Evolutionary conservation across 64 coral and sea anemone genomes (phyloP).

Genomic region (Porites australiensis): DNA sequence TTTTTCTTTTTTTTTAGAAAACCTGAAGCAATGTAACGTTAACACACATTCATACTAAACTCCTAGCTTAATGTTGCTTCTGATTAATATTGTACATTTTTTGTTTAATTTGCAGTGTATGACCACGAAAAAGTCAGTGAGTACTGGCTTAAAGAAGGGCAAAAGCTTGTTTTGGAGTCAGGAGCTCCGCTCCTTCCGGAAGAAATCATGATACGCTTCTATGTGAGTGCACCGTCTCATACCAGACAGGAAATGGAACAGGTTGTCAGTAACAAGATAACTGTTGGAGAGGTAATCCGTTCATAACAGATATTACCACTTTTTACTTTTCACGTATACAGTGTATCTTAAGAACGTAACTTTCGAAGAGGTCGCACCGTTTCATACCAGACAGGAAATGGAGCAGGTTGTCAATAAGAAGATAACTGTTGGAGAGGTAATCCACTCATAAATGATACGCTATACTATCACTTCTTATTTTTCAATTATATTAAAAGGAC

Average conservation of each 20-base stretch:
- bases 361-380: too few relatives aligned
- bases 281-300: conserved; percentile 23
- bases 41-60: too few relatives aligned
- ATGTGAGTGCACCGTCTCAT: not conserved
- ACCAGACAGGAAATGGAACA: conserved; percentile 51
- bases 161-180: conserved; percentile 32
- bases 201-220: conserved; percentile 53
- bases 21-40: too few relatives aligned
- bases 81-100: not conserved
- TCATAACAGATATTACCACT: too few relatives aligned
- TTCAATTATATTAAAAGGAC: too few relatives aligned
- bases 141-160: conserved; percentile 19
- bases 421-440: conserved; percentile 24
- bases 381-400: conserved; percentile 1
- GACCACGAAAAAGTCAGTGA: conserved; percentile 43
- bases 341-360: too few relatives aligned
- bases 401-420: conserved; percentile 40
- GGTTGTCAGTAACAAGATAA: conserved; percentile 16
- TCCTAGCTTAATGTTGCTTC: not conserved
- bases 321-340: too few relatives aligned
- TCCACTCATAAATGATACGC: not conserved
- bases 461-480: not conserved
- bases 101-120: conserved; percentile 32
- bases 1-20: too few relatives aligned
- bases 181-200: conserved; percentile 15